These are phyloP conservation scores for Carabus problematicus DNA, from an alignment of 2,888 invertebrate species.

Conservation along the genomic window DNA sequence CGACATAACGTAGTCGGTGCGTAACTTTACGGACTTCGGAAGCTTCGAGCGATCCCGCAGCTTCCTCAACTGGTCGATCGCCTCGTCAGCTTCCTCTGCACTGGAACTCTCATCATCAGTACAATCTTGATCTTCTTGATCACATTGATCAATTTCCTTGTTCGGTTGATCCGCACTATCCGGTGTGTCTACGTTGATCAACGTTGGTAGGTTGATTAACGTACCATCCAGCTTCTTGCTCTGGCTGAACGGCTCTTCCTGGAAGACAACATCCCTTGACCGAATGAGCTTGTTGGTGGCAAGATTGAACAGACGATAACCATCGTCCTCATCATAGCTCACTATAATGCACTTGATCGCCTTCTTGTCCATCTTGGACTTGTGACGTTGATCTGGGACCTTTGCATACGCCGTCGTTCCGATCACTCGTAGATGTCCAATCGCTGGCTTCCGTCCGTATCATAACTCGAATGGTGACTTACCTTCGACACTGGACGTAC, in stretches of 20 bases:
- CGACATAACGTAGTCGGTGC: conserved; percentile 15
- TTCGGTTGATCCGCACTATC: background rate
- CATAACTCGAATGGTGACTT: conserved; percentile 48
- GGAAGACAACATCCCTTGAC: conserved; percentile 22
- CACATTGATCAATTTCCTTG: background rate
- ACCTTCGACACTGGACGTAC: conserved; percentile 44
- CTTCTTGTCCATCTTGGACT: conserved; percentile 34
- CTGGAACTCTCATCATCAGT: background rate
- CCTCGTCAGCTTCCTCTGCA: background rate
- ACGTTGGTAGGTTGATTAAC: background rate
- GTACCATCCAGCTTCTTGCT: conserved; percentile 4
- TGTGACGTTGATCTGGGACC: conserved; percentile 22
- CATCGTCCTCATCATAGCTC: conserved; percentile 48
- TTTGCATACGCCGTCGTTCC: conserved; percentile 42
- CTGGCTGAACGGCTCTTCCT: conserved; percentile 12
- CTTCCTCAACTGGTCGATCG: background rate
- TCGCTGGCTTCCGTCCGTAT: conserved; percentile 44
- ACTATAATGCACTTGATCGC: conserved; percentile 45
- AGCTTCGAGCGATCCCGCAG: too few species aligned
- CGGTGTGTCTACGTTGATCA: conserved; percentile 8
- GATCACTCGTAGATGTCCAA: conserved; percentile 46
- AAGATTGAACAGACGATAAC: conserved; percentile 45
- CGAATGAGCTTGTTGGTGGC: conserved; percentile 27
- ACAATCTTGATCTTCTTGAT: background rate
- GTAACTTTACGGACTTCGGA: background rate